Evolutionary conservation across 1,140 invertebrate genomes (phyloP).

Genomic region (Oedothorax gibbosus): DNA sequence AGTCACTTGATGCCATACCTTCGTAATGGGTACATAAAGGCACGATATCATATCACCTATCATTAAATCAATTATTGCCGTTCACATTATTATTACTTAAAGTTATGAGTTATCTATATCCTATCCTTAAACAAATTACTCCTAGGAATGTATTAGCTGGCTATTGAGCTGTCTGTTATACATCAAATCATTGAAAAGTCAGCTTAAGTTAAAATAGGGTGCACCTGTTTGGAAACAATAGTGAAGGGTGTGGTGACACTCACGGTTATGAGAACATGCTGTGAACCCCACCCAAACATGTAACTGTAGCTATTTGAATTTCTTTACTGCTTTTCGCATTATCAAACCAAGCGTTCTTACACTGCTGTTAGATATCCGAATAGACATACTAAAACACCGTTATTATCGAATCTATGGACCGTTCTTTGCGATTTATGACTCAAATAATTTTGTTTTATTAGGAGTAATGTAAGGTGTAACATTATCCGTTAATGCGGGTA

Average conservation of each 20-base stretch:
- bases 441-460: background rate
- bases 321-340: slow-evolving; percentile 12
- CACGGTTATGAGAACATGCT: slow-evolving; percentile 2
- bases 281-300: slow-evolving; percentile 38
- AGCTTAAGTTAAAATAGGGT: slow-evolving; percentile 23
- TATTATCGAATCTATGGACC: background rate
- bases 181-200: slow-evolving; percentile 43
- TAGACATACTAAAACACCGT: slow-evolving; percentile 13
- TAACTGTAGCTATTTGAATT: slow-evolving; percentile 45
- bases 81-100: too few relatives aligned
- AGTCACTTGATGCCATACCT: too few relatives aligned
- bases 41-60: too few relatives aligned
- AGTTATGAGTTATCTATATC: too few relatives aligned
- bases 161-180: slow-evolving; percentile 3
- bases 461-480: too few relatives aligned
- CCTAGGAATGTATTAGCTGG: background rate
- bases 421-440: slow-evolving; percentile 1
- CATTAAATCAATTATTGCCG: too few relatives aligned
- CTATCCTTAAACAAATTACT: too few relatives aligned
- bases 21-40: too few relatives aligned
- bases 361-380: background rate
- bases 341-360: background rate
- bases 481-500: too few relatives aligned
- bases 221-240: slow-evolving; percentile 56
- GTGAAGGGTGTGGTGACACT: slow-evolving; percentile 50